Base-by-base conservation (phyloP, 2,113 vertebrate species). In the Cygnus atratus region DNA sequence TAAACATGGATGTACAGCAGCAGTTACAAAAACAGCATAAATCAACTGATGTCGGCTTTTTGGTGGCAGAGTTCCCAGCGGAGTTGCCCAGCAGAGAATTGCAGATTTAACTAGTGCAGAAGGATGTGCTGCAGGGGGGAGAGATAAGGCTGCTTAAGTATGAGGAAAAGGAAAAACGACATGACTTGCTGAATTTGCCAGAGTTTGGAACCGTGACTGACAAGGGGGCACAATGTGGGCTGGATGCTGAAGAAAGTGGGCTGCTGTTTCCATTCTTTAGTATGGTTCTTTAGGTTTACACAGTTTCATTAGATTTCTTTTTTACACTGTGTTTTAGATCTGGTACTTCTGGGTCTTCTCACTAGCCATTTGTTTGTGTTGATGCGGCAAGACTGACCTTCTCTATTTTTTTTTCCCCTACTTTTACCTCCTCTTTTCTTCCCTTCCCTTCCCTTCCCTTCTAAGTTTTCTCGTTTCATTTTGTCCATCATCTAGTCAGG, bases 1-100 rank as follows among this genome's bases (percentile, higher is more conserved):
- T 95, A 93, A 94, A 87, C 59, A 62, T 82, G 84, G 91, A 93
- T 91, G 41, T 85, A 75, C 44, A 82, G 28, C 76, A 63, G 35
- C 26, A 54, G 77, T 91, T 92, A 79, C 41, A 68, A 90, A 92
- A 78, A 9, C 11, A 61, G 84, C 44, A 55, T 72, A 84, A 90
- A 93, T 88, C 76, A 91, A 25, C 43, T 52, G 21, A 3, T 0
- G 0, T 28, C 82, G 73, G 77, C 58, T 92, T 87, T 79, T 73
- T 87, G 58, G 93, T 87, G 58, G 39, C 90, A 72, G 50, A 62
- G 54, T 37, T 90, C 58, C 65, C 73, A 31, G 65, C 22, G 65
- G 52, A 88, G 41, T 46, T 87, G 70, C 65, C 52, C 48, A 65
- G 54, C 58, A 44, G 37, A 89, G 13, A 33, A 92, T 79, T 55